Evolutionary conservation across 2,888 invertebrate genomes (phyloP).

Genomic region (Himalopsyche kuldschensis): DNA sequence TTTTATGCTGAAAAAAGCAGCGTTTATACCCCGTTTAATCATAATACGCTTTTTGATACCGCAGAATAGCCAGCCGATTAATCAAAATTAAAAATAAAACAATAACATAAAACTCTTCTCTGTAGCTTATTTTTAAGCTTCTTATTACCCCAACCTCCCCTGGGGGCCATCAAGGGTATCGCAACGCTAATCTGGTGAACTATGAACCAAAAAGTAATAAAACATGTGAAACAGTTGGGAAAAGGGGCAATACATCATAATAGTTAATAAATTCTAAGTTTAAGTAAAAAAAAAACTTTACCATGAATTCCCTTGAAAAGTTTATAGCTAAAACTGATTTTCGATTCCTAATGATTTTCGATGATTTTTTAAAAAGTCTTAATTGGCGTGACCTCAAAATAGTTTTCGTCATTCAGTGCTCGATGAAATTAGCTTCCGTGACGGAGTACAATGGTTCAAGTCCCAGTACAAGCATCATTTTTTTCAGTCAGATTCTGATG

Average conservation of each 20-base stretch:
- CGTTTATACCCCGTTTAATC: slow-evolving; percentile 6
- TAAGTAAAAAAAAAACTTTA: background rate
- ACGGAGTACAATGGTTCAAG: no score
- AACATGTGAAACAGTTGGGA: background rate
- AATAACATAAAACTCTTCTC: slow-evolving; percentile 6
- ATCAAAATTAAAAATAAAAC: slow-evolving; percentile 33
- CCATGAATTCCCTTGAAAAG: background rate
- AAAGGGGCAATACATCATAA: background rate
- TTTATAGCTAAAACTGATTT: no score
- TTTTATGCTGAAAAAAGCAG: background rate
- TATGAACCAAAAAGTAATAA: background rate
- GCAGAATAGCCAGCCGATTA: slow-evolving; percentile 19
- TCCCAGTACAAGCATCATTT: no score
- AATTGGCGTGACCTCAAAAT: no score
- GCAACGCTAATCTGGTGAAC: slow-evolving; percentile 5
- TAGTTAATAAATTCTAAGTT: background rate
- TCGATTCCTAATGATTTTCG: no score
- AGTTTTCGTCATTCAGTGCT: no score
- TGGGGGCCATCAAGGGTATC: background rate
- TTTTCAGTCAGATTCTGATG: no score
- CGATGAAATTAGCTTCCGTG: no score
- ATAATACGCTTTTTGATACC: slow-evolving; percentile 10
- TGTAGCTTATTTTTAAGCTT: slow-evolving; percentile 6
- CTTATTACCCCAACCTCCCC: background rate
- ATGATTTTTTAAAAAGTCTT: no score